These are phyloP conservation scores for Rissa tridactyla DNA, from an alignment of 2,113 vertebrate genomes.

Conservation along the genomic window DNA sequence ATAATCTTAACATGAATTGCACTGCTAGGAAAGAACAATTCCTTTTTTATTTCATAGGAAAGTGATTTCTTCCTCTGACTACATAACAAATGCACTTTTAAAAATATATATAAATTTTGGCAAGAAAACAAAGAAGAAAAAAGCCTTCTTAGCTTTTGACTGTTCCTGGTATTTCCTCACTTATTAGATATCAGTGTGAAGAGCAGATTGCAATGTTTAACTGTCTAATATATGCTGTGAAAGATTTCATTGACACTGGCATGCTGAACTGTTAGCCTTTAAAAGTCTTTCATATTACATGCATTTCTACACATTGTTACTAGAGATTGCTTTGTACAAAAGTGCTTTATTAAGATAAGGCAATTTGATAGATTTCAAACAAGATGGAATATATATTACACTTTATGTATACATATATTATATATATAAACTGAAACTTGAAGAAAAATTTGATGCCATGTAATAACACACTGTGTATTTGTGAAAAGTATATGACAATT, in stretches of 20 bases:
- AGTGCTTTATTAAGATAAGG: slow-evolving; percentile 50
- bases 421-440: neutral
- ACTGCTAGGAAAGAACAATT: neutral
- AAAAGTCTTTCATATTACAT: slow-evolving; percentile 40
- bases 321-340: slow-evolving; percentile 38
- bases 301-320: slow-evolving; percentile 29
- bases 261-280: slow-evolving; percentile 58
- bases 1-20: slow-evolving; percentile 11
- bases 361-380: slow-evolving; percentile 56
- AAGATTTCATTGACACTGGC: slow-evolving; percentile 55
- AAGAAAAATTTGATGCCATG: neutral
- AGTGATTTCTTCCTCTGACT: slow-evolving; percentile 21
- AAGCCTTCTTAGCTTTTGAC: slow-evolving; percentile 17
- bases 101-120: neutral
- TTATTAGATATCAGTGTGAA: slow-evolving; percentile 44
- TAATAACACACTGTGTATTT: neutral
- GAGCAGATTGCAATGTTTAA: slow-evolving; percentile 64
- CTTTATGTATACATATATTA: neutral
- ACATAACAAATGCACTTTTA: slow-evolving; percentile 26
- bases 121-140: slow-evolving; percentile 48
- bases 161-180: slow-evolving; percentile 33
- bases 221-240: slow-evolving; percentile 58
- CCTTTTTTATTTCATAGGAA: neutral
- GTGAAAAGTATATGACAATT: slow-evolving; percentile 19
- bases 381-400: neutral